Evolutionary conservation across 2,797 vertebrate genomes (phyloP).

Genomic region (Microhierax caerulescens): DNA sequence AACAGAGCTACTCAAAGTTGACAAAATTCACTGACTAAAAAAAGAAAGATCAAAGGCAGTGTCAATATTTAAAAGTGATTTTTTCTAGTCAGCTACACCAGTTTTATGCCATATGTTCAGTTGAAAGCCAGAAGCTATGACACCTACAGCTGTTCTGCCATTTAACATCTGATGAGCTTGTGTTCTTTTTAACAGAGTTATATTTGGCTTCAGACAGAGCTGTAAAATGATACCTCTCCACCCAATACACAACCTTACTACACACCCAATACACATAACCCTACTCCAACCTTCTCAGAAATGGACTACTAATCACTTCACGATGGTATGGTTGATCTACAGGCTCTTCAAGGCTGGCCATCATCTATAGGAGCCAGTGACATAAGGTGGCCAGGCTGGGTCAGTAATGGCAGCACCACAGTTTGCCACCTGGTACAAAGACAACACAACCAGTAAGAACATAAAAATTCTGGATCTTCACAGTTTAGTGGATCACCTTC

Average conservation of each 20-base stretch:
- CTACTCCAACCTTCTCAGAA: not conserved
- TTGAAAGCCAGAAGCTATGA: constrained; percentile 25
- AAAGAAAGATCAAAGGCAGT: constrained; percentile 28
- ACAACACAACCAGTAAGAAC: not conserved
- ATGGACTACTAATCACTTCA: not conserved
- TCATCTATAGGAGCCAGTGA: not conserved
- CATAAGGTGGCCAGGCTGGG: rapidly evolving
- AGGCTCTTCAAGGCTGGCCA: not conserved
- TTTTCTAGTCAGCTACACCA: constrained; percentile 18
- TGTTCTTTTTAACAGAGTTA: constrained; percentile 27
- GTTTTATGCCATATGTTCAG: not conserved
- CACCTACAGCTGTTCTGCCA: constrained; percentile 58
- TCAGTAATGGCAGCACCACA: not conserved
- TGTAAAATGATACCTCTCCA: not conserved
- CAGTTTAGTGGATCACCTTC: not conserved
- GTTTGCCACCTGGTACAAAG: rapidly evolving
- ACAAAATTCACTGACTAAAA: not conserved
- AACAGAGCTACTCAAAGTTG: not conserved
- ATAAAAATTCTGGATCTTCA: not conserved
- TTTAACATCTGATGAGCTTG: constrained; percentile 33
- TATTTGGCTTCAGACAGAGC: constrained; percentile 29
- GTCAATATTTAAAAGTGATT: constrained; percentile 37
- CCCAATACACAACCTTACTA: not conserved
- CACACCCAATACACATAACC: not conserved
- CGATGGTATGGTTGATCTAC: rapidly evolving